Percentiles rank a stretch among this genome's conserved stretches.
Evolutionary conservation across 2,113 vertebrate species (phyloP).

Genomic region (Lepidothrix coronata): DNA sequence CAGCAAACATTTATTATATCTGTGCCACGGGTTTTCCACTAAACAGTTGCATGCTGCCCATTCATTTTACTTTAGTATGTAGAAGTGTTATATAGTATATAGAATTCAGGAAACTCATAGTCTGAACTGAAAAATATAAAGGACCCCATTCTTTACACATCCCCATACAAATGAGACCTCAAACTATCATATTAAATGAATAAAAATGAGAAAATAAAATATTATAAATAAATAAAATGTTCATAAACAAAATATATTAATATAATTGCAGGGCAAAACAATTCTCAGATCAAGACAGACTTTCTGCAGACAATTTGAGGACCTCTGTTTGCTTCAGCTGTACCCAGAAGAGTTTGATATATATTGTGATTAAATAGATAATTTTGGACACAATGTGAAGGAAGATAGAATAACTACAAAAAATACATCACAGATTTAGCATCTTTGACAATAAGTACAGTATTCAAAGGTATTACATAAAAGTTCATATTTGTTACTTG

Average conservation of each 20-base stretch:
- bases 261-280: background rate
- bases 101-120: background rate
- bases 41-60: background rate
- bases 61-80: background rate
- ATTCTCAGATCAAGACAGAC: background rate
- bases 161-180: background rate
- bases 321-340: background rate
- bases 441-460: background rate
- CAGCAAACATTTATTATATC: slow-evolving; percentile 15
- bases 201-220: background rate
- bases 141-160: background rate
- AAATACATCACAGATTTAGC: background rate
- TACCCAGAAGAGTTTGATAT: background rate
- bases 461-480: background rate
- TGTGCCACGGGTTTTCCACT: background rate
- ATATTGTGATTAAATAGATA: background rate
- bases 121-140: background rate
- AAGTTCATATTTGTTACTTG: background rate
- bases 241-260: background rate
- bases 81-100: background rate
- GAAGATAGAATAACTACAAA: background rate
- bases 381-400: background rate
- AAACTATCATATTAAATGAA: background rate
- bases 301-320: background rate
- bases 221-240: too few species aligned